phyloP scores from a whole-genome alignment of 2,797 vertebrate species.

The Gadopsis bispinosus region DNA sequence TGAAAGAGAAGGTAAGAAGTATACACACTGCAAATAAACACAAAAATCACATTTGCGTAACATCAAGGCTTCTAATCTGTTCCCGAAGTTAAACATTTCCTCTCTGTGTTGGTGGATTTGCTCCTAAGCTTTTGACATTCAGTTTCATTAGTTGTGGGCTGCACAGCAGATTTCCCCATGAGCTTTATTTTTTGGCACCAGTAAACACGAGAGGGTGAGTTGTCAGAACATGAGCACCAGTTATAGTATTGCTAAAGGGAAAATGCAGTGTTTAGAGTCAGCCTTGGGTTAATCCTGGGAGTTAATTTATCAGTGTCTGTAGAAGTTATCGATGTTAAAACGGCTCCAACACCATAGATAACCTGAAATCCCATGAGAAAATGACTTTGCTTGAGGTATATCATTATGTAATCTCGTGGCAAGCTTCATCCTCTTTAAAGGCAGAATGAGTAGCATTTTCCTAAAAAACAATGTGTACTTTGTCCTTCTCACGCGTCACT shows the following conservation, averaged over 20 bases:
- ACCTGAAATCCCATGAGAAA: constrained; percentile 2
- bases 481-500: too few relatives aligned
- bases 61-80: constrained; percentile 9
- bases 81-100: constrained; percentile 6
- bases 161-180: constrained; percentile 23
- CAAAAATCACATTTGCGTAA: not conserved
- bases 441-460: too few relatives aligned
- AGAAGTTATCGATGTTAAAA: not conserved
- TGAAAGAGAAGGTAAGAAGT: constrained; percentile 95
- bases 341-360: not conserved
- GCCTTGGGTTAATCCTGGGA: not conserved
- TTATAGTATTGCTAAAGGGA: not conserved
- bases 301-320: not conserved
- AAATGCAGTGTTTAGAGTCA: not conserved
- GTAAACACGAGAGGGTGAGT: constrained; percentile 5
- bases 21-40: not conserved
- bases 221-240: constrained; percentile 25
- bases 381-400: not conserved
- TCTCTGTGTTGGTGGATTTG: constrained; percentile 3
- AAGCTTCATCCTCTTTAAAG: not conserved
- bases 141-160: constrained; percentile 20
- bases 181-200: constrained; percentile 24
- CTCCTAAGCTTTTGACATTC: constrained; percentile 12
- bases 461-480: too few relatives aligned
- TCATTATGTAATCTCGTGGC: not conserved